These are phyloP conservation scores for Stramonita haemastoma DNA, from an alignment of 2,888 invertebrate genomes.

Conservation along the genomic window DNA sequence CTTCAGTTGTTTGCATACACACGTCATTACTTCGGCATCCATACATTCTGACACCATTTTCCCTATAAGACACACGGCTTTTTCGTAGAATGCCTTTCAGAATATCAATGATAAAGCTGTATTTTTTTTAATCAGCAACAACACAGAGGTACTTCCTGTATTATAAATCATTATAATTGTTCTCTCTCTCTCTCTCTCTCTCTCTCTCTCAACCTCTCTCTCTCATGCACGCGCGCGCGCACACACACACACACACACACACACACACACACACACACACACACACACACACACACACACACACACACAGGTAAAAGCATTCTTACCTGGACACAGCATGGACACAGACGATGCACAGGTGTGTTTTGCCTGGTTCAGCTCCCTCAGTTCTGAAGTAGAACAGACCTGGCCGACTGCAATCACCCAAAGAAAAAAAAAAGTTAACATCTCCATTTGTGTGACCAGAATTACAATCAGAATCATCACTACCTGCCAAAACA, in stretches of 20 bases:
- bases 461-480: slow-evolving; percentile 60
- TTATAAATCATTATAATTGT: too few species aligned
- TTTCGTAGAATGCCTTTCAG: too few species aligned
- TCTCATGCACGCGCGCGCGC: neutral
- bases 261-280: neutral
- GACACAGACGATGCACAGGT: slow-evolving; percentile 75
- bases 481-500: slow-evolving; percentile 61
- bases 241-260: neutral
- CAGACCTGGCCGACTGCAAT: slow-evolving; percentile 74
- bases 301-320: neutral
- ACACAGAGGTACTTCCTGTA: too few species aligned
- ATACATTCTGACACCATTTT: too few species aligned
- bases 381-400: slow-evolving; percentile 76
- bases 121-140: too few species aligned
- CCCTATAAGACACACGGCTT: too few species aligned
- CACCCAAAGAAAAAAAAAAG: neutral
- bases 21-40: too few species aligned
- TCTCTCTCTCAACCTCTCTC: too few species aligned
- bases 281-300: neutral
- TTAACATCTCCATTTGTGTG: too few species aligned
- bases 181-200: too few species aligned
- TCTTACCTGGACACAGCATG: slow-evolving; percentile 70
- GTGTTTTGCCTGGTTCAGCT: slow-evolving; percentile 63
- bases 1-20: too few species aligned
- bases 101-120: too few species aligned